These are phyloP conservation scores for Naso thynnoides DNA, from an alignment of 2,797 vertebrate species.

Conservation along the genomic window DNA sequence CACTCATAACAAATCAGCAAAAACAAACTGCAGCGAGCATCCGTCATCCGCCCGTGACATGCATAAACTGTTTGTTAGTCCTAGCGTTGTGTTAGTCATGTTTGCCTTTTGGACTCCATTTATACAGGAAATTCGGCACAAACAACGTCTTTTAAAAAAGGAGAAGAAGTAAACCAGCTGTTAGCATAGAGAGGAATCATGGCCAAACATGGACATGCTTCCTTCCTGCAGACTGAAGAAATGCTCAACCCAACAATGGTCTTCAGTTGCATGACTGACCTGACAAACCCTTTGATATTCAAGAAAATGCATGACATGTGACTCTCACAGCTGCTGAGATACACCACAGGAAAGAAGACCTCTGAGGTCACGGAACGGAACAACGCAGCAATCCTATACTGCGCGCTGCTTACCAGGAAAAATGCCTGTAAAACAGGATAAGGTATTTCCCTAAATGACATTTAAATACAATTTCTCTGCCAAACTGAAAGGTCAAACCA, in stretches of 20 bases:
- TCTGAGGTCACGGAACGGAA: constrained; percentile 42
- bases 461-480: background rate
- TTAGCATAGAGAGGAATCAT: constrained; percentile 23
- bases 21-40: constrained; percentile 49
- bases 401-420: constrained; percentile 7
- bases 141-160: constrained; percentile 21
- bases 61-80: constrained; percentile 32
- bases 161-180: constrained; percentile 19
- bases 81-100: constrained; percentile 14
- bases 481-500: background rate
- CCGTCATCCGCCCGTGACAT: constrained; percentile 26
- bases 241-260: constrained; percentile 40
- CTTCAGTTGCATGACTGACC: constrained; percentile 40
- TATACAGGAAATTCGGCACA: constrained; percentile 25
- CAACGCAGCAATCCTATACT: constrained; percentile 13
- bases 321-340: constrained; percentile 16
- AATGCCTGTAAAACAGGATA: background rate
- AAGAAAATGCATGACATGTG: constrained; percentile 34
- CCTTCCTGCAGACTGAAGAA: constrained; percentile 20
- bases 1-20: constrained; percentile 43
- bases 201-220: constrained; percentile 50
- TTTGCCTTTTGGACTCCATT: constrained; percentile 32
- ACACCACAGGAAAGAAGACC: constrained; percentile 39
- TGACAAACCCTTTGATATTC: constrained; percentile 37
- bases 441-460: constrained; percentile 1